Conservation (phyloP, 2,888 invertebrate genomes). For the Chrysomela aeneicollis region DNA sequence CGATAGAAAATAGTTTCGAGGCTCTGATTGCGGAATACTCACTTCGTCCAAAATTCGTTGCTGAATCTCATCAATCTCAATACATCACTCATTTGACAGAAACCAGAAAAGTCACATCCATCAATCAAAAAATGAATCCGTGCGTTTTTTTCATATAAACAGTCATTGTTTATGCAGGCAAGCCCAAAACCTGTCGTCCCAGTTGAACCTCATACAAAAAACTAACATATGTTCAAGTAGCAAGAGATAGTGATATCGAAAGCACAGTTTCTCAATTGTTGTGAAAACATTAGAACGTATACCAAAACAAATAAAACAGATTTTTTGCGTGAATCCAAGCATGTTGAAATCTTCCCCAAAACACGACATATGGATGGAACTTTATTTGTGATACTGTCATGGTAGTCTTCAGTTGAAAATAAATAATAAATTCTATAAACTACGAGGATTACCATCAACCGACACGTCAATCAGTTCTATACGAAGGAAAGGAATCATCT, state of each 20-base stretch:
- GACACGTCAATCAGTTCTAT: conserved; percentile 45
- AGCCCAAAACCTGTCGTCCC: conserved; percentile 5
- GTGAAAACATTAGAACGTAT: conserved; percentile 54
- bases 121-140: conserved; percentile 12
- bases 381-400: neutral
- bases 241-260: conserved; percentile 55
- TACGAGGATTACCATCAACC: conserved; percentile 44
- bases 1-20: neutral
- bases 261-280: conserved; percentile 56
- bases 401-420: neutral
- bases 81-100: conserved; percentile 37
- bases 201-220: conserved; percentile 30
- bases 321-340: conserved; percentile 48
- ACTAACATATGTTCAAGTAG: conserved; percentile 54
- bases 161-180: conserved; percentile 14
- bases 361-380: conserved; percentile 16
- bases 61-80: conserved; percentile 5
- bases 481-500: conserved; percentile 41
- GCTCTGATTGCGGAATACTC: neutral
- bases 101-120: neutral
- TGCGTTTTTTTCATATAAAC: neutral
- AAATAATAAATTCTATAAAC: conserved; percentile 13
- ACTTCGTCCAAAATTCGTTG: neutral
- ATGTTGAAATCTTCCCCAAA: neutral
- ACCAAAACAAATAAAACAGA: conserved; percentile 52